Percentiles rank a stretch among this genome's conserved stretches.
Evolutionary conservation across 2,113 vertebrate genomes (phyloP).

Genomic region (Grammomys surdaster): DNA sequence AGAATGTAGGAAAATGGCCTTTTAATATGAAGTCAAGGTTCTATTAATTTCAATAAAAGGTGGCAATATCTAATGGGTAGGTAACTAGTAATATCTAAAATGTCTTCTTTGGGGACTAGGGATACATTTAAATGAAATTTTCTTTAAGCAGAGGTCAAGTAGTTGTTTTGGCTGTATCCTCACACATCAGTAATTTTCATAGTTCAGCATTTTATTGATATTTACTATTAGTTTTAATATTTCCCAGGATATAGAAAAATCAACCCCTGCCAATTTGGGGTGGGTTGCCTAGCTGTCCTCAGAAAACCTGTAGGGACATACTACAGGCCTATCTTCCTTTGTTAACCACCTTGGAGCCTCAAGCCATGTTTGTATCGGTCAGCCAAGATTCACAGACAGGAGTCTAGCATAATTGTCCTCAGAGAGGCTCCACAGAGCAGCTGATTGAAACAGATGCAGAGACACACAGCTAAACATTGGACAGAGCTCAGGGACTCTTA

Average conservation of each 20-base stretch:
- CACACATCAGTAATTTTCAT: neutral
- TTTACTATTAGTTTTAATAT: conserved; percentile 22
- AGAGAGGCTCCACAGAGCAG: too few relatives aligned
- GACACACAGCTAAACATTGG: too few relatives aligned
- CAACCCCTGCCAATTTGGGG: too few relatives aligned
- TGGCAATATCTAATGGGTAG: neutral
- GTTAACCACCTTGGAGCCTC: too few relatives aligned
- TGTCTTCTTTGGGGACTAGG: neutral
- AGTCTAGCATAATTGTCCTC: too few relatives aligned
- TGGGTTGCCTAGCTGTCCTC: too few relatives aligned
- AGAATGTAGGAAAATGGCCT: neutral
- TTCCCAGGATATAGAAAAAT: conserved; percentile 7
- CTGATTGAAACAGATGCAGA: too few relatives aligned
- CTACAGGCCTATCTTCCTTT: too few relatives aligned
- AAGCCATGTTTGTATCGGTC: too few relatives aligned
- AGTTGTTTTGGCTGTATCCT: neutral
- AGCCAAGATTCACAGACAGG: too few relatives aligned
- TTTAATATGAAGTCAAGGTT: conserved; percentile 12
- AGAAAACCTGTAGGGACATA: too few relatives aligned
- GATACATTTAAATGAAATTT: neutral
- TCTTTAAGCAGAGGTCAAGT: neutral
- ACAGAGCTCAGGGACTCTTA: too few relatives aligned
- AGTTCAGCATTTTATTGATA: conserved; percentile 28
- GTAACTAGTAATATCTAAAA: neutral
- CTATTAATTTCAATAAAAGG: conserved; percentile 9